Evolutionary conservation across 2,113 vertebrate genomes (phyloP).

Genomic region (Rhodinocichla rosea): DNA sequence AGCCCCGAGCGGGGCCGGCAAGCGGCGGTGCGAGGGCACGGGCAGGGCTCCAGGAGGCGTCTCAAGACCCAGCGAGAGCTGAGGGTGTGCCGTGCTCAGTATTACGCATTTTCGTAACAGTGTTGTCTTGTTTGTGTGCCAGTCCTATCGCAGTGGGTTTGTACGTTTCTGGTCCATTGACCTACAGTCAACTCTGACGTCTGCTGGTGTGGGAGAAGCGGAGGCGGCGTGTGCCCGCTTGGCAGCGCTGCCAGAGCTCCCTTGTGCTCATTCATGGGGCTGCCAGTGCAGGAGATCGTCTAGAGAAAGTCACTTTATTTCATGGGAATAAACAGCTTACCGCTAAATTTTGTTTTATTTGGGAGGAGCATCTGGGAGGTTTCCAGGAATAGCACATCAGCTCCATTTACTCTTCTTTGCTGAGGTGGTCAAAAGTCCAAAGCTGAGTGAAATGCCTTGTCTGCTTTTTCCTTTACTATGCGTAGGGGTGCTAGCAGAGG

Average conservation of each 20-base stretch:
- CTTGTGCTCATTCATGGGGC: neutral
- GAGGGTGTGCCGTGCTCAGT: neutral
- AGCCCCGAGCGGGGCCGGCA: neutral
- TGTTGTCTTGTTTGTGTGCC: neutral
- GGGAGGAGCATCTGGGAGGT: neutral
- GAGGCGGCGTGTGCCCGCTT: neutral
- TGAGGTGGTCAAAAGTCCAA: neutral
- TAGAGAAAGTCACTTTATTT: neutral
- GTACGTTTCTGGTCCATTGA: neutral
- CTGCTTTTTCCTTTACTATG: neutral
- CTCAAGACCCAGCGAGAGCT: neutral
- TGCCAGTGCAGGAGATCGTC: neutral
- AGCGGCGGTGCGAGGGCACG: neutral
- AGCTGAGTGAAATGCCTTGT: neutral
- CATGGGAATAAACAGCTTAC: neutral
- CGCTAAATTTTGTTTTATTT: neutral
- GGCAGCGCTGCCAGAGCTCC: neutral
- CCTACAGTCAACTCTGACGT: neutral
- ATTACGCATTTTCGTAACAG: neutral
- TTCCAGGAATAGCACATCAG: neutral
- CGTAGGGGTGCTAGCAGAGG: neutral
- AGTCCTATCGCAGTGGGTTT: fast-evolving
- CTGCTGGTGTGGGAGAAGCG: neutral
- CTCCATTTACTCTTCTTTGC: neutral
- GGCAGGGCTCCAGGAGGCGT: neutral